Base-by-base conservation (phyloP, 2,113 vertebrate species). In the Oreotrochilus melanogaster region DNA sequence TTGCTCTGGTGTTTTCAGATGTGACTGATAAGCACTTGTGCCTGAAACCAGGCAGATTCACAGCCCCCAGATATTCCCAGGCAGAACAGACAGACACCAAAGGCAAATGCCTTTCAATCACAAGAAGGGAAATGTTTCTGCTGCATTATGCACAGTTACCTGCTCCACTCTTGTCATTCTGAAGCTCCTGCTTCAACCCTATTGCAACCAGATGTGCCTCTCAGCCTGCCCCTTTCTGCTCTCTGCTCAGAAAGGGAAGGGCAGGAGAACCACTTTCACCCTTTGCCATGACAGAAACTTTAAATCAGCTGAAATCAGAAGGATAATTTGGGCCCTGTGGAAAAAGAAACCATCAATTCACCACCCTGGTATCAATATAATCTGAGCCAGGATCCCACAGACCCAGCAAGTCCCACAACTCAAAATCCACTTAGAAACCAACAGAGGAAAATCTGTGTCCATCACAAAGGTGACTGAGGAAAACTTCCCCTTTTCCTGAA, bases 61-160 rank as follows among this genome's bases (percentile, higher is more conserved):
- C 80, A 81, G 83, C 61, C 76, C 79, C 75, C 31, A 31, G 71
- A 66, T 42, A 83, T 24, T 88, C 82, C 74, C 79, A 93, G 83
- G 88, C 88, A 95, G 65, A 88, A 67, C 67, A 88, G 33, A 74
- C 56, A 71, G 72, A 91, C 76, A 86, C 79, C 86, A 74, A 80
- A 60, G 43, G 75, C 65, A 94, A 92, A 93, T 57, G 65, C 53
- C 69, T 93, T 88, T 95, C 91, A 56, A 67, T 89, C 83, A 81
- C 60, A 35, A 76, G 69, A 67, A 91, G 65, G 78, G 75, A 83
- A 93, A 84, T 22, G 53, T 74, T 95, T 78, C 78, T 91, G 88
- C 91, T 84, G 91, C 86, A 95, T 95, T 94, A 93, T 93, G 91
- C 84, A 85, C 93, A 84, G 87, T 93, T 95, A 91, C 3, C 8